Base-by-base conservation (phyloP, 2,888 invertebrate genomes). In the Diplazon laetatorius region DNA sequence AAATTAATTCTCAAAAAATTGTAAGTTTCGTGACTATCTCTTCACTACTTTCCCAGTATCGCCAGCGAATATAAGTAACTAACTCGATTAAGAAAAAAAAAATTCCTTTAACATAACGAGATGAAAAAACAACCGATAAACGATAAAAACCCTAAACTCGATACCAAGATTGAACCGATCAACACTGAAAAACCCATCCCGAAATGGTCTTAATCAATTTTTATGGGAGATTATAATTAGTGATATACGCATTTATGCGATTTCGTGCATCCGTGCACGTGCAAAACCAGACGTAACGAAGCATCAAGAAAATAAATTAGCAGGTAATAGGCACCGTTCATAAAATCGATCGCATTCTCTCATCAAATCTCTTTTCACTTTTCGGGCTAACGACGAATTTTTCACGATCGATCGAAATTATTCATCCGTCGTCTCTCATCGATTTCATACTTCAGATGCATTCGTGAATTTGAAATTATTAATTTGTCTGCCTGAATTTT, bases 281-380 rank as follows among this genome's bases (percentile, higher is more conserved):
- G 22, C 30, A 63, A 63, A 30, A 48, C 39, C 46, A 62, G 44
- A 18, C 44, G 52, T 46, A 59, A 22, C 60, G 14, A 55, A 75
- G 70, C 78, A 78, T 83, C 86, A 87, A 50, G 86, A 87, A 87
- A 87, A 87, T 87, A 87, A 85, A 84, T 82, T 80, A 81, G 80
- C 82, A 80, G 80, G 73, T 79, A 81, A 71, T 63, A 82, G 81
- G 83, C 78, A 83, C 82, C 80, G 57, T 80, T 73, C 77, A 76
- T 78, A 62, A 76, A 79, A 65, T 62, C 39, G 55, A 22, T 37
- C 50, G 57, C 42, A 44, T 59, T 30, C 30, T 72, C 30, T 72
- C 48, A 18, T 55, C 60, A 39, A 52, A 74, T 35, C 22, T 10
- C 37, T 10, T n/a, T n/a, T 30, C 25, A 30, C 52, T 68, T 4